phyloP scores from a whole-genome alignment of 2,113 vertebrate species.

The Balaeniceps rex region DNA sequence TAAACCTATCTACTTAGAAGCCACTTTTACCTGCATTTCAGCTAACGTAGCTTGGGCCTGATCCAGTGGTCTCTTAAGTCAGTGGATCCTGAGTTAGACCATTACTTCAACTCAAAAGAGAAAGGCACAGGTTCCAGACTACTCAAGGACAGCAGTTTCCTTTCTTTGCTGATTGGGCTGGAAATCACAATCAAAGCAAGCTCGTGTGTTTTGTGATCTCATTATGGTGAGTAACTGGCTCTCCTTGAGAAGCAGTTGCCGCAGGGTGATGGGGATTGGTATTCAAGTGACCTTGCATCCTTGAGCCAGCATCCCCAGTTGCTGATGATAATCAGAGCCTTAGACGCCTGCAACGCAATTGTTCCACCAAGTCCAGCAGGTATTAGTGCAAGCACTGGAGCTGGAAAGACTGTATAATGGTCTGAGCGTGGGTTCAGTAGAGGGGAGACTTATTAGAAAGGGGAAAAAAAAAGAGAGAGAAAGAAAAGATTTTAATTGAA shows the following conservation, averaged over 20 bases:
- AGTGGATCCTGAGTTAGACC: background rate
- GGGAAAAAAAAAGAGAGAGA: accelerated
- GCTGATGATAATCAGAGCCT: background rate
- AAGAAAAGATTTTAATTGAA: background rate
- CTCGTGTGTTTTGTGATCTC: background rate
- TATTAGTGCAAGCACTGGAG: background rate
- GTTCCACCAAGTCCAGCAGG: background rate
- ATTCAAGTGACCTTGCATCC: background rate
- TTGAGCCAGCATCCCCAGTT: background rate
- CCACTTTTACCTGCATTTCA: background rate
- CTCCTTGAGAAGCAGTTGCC: background rate
- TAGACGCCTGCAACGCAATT: background rate
- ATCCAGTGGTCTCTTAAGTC: background rate
- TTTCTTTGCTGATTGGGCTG: background rate
- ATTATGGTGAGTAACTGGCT: background rate
- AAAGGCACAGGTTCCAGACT: background rate
- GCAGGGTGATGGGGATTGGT: background rate
- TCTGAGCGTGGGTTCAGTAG: background rate
- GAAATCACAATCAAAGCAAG: background rate
- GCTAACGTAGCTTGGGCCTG: background rate
- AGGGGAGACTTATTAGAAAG: background rate
- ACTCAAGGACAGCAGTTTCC: background rate
- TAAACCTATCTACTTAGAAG: background rate
- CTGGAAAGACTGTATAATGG: background rate
- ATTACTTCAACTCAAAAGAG: background rate